Evolutionary conservation across 2,888 invertebrate genomes (phyloP), one percentile per base, ranked within the genome.

Genomic region (Synergus itoensis): DNA sequence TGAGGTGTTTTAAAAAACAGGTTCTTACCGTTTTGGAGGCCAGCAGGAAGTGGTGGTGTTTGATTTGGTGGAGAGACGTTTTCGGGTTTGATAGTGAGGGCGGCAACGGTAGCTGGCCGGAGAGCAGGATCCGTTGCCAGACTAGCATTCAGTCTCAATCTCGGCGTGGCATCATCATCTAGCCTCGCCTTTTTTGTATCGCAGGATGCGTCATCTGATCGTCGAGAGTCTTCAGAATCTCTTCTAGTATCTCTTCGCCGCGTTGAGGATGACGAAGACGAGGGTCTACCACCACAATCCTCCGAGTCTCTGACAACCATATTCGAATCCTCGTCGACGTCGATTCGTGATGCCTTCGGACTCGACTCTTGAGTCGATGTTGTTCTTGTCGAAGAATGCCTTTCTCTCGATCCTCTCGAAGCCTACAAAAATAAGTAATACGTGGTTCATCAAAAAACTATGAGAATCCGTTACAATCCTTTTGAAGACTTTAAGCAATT

Each of bases 111-210:
- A 86, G 94, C 94, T 45, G 96, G 95, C 84, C 95, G 95, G 36
- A 96, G 93, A 14, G 97, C 97, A 4, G 97, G 97, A 92, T 97
- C 97, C 60, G 96, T 97, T 77, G 97, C 97, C 85, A 97, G 94
- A 91, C 95, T 95, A 81, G 96, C 93, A 92, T 97, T 97, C 86
- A 97, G 94, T 84, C 97, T 95, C 88, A 97, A 93, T 87, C 96
- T 94, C 85, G 97, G 97, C 45, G 91, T 85, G 28, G 89, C 86
- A 57, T 91, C 91, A 65, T 92, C 92, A 80, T 90, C 91, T 79
- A 90, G 89, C 78, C 90, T 87, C 78, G 88, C 87, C 83, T 90
- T 92, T 81, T 91, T 91, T 36, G 89, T 65, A 79, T 91, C 91
- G 36, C 86, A 80, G 21, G 88, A 83, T 16, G 86, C 83, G 9